Evolutionary conservation across 2,888 invertebrate genomes (phyloP).

Genomic region (Platynereis dumerilii): DNA sequence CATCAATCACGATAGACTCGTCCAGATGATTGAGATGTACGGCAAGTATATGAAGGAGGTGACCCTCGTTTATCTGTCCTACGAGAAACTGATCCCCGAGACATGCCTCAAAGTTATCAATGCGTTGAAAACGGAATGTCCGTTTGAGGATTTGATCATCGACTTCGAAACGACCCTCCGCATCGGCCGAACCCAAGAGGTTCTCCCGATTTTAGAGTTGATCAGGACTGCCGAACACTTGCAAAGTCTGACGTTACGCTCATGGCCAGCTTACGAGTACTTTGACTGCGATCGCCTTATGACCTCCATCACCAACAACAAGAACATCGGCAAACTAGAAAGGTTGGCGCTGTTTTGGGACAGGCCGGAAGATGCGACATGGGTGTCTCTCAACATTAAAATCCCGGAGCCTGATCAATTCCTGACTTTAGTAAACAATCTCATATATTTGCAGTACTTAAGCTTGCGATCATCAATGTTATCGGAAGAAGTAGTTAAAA

Average conservation of each 20-base stretch:
- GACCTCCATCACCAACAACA: constrained; percentile 42
- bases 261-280: constrained; percentile 49
- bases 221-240: background rate
- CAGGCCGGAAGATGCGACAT: constrained; percentile 35
- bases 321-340: constrained; percentile 44
- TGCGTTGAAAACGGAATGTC: constrained; percentile 43
- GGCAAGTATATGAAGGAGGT: constrained; percentile 49
- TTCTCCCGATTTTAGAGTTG: background rate
- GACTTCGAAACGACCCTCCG: constrained; percentile 34
- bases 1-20: constrained; percentile 30
- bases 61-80: constrained; percentile 42
- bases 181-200: background rate
- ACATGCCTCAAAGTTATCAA: constrained; percentile 38
- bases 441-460: constrained; percentile 41
- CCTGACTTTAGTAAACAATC: constrained; percentile 36
- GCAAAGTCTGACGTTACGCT: constrained; percentile 38
- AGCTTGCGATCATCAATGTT: constrained; percentile 49
- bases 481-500: constrained; percentile 40
- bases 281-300: constrained; percentile 42
- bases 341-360: constrained; percentile 46
- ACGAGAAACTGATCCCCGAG: constrained; percentile 35
- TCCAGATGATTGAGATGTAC: constrained; percentile 42
- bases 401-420: constrained; percentile 39
- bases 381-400: constrained; percentile 46
- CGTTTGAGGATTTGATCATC: constrained; percentile 47